Evolutionary conservation across 1,140 invertebrate genomes (phyloP).

Genomic region (Heliconius eleuchia): DNA sequence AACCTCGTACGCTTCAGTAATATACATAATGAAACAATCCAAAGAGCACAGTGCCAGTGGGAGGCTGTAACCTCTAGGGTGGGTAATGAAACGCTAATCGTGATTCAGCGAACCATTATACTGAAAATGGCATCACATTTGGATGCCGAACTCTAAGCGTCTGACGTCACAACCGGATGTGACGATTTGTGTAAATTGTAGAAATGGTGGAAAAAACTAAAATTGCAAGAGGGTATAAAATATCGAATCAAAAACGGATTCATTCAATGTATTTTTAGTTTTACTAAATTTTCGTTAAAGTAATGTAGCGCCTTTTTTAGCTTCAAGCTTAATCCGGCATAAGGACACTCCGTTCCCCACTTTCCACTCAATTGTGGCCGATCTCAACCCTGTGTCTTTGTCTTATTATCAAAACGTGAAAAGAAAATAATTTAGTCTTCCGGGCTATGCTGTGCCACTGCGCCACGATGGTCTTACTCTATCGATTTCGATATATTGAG

Average conservation of each 20-base stretch:
- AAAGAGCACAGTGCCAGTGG: not conserved
- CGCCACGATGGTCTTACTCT: too few relatives aligned
- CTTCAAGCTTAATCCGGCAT: not conserved
- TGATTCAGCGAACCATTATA: constrained; percentile 3
- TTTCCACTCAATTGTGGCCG: not conserved
- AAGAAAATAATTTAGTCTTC: not conserved
- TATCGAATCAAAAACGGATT: not conserved
- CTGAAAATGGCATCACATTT: constrained; percentile 19
- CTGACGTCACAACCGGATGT: constrained; percentile 10
- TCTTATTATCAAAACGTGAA: not conserved
- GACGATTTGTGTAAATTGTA: not conserved
- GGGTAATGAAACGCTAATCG: constrained; percentile 14
- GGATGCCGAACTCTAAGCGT: constrained; percentile 1
- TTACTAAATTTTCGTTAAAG: too few relatives aligned
- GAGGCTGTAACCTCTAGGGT: constrained; percentile 6
- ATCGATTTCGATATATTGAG: too few relatives aligned
- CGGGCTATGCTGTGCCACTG: too few relatives aligned
- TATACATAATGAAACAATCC: not conserved
- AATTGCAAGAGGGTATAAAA: not conserved
- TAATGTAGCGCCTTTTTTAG: not conserved
- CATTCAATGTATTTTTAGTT: too few relatives aligned
- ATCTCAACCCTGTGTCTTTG: not conserved
- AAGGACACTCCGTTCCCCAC: not conserved
- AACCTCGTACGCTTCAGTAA: not conserved
- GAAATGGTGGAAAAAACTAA: not conserved